These are phyloP conservation scores for Plutomurus gul DNA, from an alignment of 1,140 invertebrate genomes.

Conservation along the genomic window DNA sequence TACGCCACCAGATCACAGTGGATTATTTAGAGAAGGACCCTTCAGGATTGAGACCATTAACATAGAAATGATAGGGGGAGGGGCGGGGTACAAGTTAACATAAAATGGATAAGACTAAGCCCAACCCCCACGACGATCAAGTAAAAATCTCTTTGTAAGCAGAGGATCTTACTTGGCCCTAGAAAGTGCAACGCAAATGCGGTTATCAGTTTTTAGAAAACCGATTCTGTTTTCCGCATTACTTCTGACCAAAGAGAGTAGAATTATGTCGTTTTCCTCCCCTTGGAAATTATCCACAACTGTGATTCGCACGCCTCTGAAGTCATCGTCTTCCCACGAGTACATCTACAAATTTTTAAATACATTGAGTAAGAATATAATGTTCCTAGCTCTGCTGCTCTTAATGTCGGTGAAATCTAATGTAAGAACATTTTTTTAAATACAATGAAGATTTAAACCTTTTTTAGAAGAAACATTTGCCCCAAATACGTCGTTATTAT, in stretches of 20 bases:
- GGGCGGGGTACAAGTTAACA: neutral
- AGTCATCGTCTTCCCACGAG: conserved; percentile 48
- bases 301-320: conserved; percentile 63
- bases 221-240: conserved; percentile 72
- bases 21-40: too few relatives aligned
- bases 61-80: too few relatives aligned
- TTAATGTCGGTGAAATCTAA: neutral
- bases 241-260: conserved; percentile 80
- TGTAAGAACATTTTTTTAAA: neutral
- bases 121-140: neutral
- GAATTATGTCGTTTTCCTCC: conserved; percentile 81
- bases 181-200: conserved; percentile 82
- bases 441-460: conserved; percentile 29
- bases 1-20: neutral
- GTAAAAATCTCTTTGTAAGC: neutral
- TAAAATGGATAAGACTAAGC: neutral
- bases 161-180: conserved; percentile 70
- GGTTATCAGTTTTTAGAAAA: conserved; percentile 74
- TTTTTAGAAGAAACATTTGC: conserved; percentile 57
- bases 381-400: neutral
- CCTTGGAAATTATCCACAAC: conserved; percentile 84
- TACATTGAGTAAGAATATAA: conserved; percentile 18
- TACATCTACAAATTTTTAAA: conserved; percentile 33
- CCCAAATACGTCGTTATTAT: conserved; percentile 70
- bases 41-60: too few relatives aligned